Evolutionary conservation across 2,888 invertebrate genomes (phyloP), one percentile per base, ranked within the genome.

Genomic region (Drosophila antonietae): DNA sequence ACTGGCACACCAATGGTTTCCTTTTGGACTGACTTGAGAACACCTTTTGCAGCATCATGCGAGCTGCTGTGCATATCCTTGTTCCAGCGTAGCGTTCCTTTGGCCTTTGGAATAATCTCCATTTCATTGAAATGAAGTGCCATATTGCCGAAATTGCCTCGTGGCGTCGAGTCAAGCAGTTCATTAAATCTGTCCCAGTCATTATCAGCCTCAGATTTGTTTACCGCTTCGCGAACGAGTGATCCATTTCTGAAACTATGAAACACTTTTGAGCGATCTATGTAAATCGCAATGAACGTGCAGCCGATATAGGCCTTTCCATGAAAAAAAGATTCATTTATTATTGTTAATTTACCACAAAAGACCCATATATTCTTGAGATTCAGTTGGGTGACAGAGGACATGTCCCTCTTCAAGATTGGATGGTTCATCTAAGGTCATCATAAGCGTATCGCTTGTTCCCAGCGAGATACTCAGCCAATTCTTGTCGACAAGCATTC

Each of bases 141-240:
- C 93, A 98, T 95, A 90, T 97, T 97, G 5, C 98, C 98, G 93
- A 97, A 96, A 92, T 99, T 99, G 23, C 99, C 99, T 68, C 97
- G 94, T 0, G 97, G 97, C 0, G 98, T 97, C 28, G 95, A 95
- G 28, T 96, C 94, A 44, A 99, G 93, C 52, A 98, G 92, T 82
- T 97, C 95, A 88, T 96, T 96, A 91, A 99, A 98, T 31, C 95
- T 95, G 2, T 96, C 95, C 99, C 99, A 98, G 61, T 95, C 96
- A 14, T 95, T 94, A 41, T 95, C 96, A 0, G 96, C 96, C 64
- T 96, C 94, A 20, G 97, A 95, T 59, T 97, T 93, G 61, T 98
- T 96, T 10, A 92, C 72, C 86, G 95, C 94, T 93, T 99, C 98
- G 18, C 99, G 94, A 0, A 97, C 97, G 28, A 98, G 93, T 0